Percentiles rank a stretch among this genome's conserved stretches.
phyloP scores from a whole-genome alignment of 2,888 invertebrate species.

The Sarcophaga carnaria region DNA sequence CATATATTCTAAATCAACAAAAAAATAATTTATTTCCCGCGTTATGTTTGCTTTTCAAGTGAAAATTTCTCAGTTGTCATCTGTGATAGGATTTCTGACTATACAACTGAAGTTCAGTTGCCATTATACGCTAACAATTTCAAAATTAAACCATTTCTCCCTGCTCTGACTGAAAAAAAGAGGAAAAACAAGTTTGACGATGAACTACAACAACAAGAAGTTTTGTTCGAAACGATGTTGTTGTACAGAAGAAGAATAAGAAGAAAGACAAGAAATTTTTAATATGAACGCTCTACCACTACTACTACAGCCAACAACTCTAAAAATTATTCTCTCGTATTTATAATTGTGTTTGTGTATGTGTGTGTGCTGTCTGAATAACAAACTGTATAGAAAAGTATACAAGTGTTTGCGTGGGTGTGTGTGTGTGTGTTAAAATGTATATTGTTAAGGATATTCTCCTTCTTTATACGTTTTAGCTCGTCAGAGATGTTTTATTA shows the following conservation, averaged over 20 bases:
- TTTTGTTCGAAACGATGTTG: conserved; percentile 47
- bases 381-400: background rate
- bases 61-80: no score
- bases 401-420: background rate
- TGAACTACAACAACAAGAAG: conserved; percentile 31
- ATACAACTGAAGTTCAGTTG: no score
- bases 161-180: background rate
- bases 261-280: conserved; percentile 58
- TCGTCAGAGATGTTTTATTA: conserved; percentile 58
- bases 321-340: background rate
- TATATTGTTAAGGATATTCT: conserved; percentile 40
- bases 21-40: no score
- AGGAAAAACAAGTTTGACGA: background rate
- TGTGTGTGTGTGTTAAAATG: background rate
- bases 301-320: background rate
- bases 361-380: background rate
- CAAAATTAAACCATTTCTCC: background rate
- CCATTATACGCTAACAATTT: no score
- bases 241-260: conserved; percentile 26
- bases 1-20: no score
- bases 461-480: background rate
- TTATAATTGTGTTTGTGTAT: background rate
- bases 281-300: conserved; percentile 48
- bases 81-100: no score
- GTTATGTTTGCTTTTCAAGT: no score